Evolutionary conservation across 92 coral and sea anemone genomes (phyloP).

Genomic region (Siderastrea siderea): DNA sequence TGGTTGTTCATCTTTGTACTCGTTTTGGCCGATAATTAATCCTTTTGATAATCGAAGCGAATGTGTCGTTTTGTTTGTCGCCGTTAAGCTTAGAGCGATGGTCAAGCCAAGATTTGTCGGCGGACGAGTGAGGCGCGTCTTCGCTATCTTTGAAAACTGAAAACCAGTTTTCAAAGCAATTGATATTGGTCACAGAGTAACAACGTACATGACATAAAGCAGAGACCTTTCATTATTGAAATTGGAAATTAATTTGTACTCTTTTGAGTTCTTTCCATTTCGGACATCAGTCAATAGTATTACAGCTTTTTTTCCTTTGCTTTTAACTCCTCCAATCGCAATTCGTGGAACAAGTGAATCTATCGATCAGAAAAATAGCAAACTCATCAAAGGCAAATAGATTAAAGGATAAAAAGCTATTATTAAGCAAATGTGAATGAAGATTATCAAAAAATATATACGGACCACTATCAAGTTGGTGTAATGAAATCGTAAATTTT

Average conservation of each 20-base stretch:
- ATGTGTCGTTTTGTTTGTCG: conserved; percentile 17
- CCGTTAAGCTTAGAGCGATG: not conserved
- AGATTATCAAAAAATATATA: conserved; percentile 62
- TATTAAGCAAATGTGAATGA: conserved; percentile 55
- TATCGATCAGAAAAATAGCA: conserved; percentile 31
- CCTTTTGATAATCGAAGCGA: conserved; percentile 16
- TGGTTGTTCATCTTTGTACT: conserved; percentile 18
- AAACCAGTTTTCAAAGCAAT: not conserved
- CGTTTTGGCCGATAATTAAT: conserved; percentile 28
- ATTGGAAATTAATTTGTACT: conserved; percentile 30
- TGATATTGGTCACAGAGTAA: conserved; percentile 31
- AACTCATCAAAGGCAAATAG: conserved; percentile 51
- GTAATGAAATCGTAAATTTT: conserved; percentile 26
- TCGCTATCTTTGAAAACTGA: not conserved
- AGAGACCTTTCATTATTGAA: conserved; percentile 38
- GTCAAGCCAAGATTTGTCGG: not conserved
- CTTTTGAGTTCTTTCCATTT: conserved; percentile 6
- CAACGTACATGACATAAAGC: not conserved
- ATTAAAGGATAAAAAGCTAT: conserved; percentile 60
- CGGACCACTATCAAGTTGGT: conserved; percentile 33
- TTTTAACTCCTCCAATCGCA: conserved; percentile 14
- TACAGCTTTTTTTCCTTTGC: not conserved
- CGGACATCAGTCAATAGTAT: not conserved
- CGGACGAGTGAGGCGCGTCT: not conserved
- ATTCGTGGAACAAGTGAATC: conserved; percentile 29